Percentiles rank a stretch among this genome's conserved stretches.
Conservation (phyloP, 2,797 vertebrate species). For the Spea hammondii region DNA sequence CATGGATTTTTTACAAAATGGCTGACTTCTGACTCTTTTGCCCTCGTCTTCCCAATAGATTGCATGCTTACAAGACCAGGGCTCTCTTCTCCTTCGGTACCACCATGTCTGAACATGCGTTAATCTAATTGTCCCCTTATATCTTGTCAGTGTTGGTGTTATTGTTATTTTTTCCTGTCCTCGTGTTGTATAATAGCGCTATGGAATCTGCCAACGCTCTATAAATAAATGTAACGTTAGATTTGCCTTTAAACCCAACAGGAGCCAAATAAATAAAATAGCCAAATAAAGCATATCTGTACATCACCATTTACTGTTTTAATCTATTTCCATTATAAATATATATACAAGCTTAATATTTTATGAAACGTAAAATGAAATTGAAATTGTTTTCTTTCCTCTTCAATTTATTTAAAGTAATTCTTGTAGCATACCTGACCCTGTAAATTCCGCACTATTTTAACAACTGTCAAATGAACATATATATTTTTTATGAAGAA, state of each 20-base stretch:
- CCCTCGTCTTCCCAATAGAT: too few species aligned
- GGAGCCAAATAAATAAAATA: too few species aligned
- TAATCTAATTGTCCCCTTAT: too few species aligned
- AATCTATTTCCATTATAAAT: neutral
- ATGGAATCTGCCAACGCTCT: too few species aligned
- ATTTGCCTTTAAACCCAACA: too few species aligned
- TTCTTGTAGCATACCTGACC: neutral
- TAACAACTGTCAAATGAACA: neutral
- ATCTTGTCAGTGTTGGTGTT: slow-evolving; percentile 8
- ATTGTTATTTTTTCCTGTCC: slow-evolving; percentile 29
- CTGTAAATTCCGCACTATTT: neutral
- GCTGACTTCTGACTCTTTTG: too few species aligned
- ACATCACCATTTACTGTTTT: neutral
- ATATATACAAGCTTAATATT: neutral
- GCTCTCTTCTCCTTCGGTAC: too few species aligned
- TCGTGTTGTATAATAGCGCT: slow-evolving; percentile 7
- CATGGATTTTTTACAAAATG: too few species aligned
- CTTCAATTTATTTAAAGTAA: neutral
- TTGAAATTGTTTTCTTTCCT: neutral
- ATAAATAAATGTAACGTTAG: too few species aligned
- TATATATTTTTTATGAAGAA: slow-evolving; percentile 13
- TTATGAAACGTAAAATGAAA: neutral
- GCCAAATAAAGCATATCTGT: too few species aligned
- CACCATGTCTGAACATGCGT: too few species aligned
- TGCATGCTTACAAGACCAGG: too few species aligned